phyloP scores from a whole-genome alignment of 2,113 vertebrate genomes.

The Heterotis niloticus region DNA sequence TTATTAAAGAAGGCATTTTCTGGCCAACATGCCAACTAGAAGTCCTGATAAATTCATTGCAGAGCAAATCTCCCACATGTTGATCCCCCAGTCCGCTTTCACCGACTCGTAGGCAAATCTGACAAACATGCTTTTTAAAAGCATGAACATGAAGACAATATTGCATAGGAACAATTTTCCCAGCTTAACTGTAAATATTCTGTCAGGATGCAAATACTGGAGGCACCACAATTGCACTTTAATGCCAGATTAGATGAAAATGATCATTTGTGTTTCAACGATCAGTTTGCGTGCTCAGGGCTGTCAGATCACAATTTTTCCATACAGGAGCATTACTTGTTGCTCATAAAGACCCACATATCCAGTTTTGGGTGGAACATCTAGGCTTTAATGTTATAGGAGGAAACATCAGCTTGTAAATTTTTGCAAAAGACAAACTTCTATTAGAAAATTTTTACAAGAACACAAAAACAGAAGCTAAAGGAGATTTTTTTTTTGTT shows the following conservation, averaged over 20 bases:
- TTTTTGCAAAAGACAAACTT: not conserved
- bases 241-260: slow-evolving; percentile 29
- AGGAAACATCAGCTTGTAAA: not conserved
- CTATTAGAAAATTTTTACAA: too few relatives aligned
- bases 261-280: slow-evolving; percentile 25
- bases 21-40: not conserved
- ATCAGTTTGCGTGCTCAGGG: slow-evolving; percentile 21
- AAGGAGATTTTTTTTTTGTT: slow-evolving; percentile 22
- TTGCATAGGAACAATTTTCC: slow-evolving; percentile 23
- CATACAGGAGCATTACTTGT: not conserved
- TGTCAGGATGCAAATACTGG: slow-evolving; percentile 11
- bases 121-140: slow-evolving; percentile 33
- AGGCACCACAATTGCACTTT: not conserved
- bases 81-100: not conserved
- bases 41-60: not conserved
- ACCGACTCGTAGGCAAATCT: slow-evolving; percentile 31
- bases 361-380: not conserved
- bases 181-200: slow-evolving; percentile 27
- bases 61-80: not conserved
- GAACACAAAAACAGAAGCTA: too few relatives aligned
- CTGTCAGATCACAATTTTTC: not conserved
- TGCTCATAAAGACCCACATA: not conserved
- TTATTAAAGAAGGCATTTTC: not conserved
- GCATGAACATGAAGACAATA: slow-evolving; percentile 25
- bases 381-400: not conserved